Percentiles rank a stretch among this genome's conserved stretches.
Evolutionary conservation across 2,113 vertebrate species (phyloP).

Genomic region (Mionectes macconnelli): DNA sequence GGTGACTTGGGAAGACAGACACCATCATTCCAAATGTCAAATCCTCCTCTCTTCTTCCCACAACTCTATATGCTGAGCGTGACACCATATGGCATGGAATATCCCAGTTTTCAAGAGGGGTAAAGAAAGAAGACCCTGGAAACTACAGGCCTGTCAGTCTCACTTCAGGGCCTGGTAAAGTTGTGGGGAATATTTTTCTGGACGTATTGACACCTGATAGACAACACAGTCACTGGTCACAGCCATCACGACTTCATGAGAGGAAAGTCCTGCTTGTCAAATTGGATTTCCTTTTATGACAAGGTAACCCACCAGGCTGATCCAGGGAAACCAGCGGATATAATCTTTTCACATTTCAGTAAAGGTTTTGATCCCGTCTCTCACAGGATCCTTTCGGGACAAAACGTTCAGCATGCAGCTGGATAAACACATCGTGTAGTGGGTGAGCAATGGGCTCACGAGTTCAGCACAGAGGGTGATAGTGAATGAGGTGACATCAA

Average conservation of each 20-base stretch:
- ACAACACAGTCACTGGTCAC: neutral
- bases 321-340: neutral
- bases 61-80: neutral
- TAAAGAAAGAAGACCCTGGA: neutral
- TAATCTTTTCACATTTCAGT: neutral
- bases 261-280: neutral
- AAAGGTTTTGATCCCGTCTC: neutral
- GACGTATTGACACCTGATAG: neutral
- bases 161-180: neutral
- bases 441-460: too few species aligned
- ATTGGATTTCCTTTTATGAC: neutral
- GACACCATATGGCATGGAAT: neutral
- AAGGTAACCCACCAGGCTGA: neutral
- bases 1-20: neutral
- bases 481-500: too few species aligned
- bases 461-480: too few species aligned
- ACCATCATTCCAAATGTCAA: neutral
- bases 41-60: neutral
- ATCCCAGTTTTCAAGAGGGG: neutral
- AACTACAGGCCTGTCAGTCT: neutral
- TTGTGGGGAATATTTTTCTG: neutral
- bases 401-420: neutral
- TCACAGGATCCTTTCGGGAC: neutral
- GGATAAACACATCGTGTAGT: neutral
- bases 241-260: neutral